Conservation (phyloP, 2,113 vertebrate species). For the Talpa occidentalis region DNA sequence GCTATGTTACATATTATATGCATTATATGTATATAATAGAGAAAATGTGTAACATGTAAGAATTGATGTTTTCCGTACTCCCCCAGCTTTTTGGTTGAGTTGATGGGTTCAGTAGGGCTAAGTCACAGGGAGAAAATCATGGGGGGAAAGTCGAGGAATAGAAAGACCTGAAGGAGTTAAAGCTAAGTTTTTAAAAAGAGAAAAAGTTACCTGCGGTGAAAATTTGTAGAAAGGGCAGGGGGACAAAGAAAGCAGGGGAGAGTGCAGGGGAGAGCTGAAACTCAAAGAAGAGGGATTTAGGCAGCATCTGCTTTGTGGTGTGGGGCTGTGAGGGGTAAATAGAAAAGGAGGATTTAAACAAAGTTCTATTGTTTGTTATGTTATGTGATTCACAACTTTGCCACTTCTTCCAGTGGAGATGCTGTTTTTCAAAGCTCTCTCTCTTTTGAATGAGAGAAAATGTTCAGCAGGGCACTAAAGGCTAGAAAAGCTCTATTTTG, state of each 20-base stretch:
- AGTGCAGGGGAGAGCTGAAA: background rate
- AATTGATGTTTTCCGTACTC: background rate
- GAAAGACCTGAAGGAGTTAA: background rate
- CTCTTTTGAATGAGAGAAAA: slow-evolving; percentile 11
- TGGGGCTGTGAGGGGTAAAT: background rate
- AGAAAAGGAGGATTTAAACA: background rate
- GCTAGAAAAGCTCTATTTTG: background rate
- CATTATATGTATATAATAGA: background rate
- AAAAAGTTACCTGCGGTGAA: background rate
- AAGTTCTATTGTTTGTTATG: background rate
- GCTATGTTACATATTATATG: background rate
- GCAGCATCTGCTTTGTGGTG: background rate
- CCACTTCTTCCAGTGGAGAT: background rate
- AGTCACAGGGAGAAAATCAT: rapidly evolving
- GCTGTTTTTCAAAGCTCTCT: slow-evolving; percentile 17
- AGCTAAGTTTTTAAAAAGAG: background rate
- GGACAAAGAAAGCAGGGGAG: background rate
- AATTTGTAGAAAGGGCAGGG: background rate
- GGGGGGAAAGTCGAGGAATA: background rate
- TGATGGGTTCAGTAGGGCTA: background rate
- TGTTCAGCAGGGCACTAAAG: background rate
- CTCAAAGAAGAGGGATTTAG: background rate
- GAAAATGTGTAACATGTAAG: background rate
- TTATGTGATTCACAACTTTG: background rate
- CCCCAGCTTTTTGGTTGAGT: background rate